These are phyloP conservation scores for Genyomyrus donnyi DNA, from an alignment of 2,113 vertebrate genomes.

Conservation along the genomic window DNA sequence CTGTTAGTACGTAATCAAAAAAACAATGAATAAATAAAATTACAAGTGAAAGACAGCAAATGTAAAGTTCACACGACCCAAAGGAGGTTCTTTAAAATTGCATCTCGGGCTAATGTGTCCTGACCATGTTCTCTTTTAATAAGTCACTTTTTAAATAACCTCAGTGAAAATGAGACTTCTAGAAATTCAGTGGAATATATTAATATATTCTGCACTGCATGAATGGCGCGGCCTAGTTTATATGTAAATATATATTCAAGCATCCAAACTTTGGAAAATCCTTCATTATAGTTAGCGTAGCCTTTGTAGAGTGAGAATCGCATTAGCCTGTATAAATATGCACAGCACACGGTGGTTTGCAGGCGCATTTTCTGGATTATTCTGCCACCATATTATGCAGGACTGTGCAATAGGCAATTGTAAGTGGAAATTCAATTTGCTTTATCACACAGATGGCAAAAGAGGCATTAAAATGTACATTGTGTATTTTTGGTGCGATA, in stretches of 20 bases:
- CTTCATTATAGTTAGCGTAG: neutral
- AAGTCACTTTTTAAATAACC: neutral
- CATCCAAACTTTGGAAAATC: neutral
- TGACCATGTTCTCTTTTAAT: neutral
- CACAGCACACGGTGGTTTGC: neutral
- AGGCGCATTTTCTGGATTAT: neutral
- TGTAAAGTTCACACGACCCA: neutral
- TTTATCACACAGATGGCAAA: slow-evolving; percentile 3
- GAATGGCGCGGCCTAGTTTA: neutral
- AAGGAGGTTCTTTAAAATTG: neutral
- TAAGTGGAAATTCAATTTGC: slow-evolving; percentile 14
- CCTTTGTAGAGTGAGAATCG: neutral
- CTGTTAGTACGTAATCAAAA: neutral
- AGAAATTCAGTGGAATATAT: neutral
- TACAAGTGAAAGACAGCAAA: neutral
- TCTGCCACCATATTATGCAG: neutral
- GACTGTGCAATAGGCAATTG: slow-evolving; percentile 4
- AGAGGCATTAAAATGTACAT: slow-evolving; percentile 14
- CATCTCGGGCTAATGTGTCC: neutral
- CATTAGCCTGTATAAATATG: neutral
- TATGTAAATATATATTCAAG: slow-evolving; percentile 7
- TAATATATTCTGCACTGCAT: neutral
- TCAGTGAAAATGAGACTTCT: neutral
- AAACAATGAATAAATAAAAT: neutral
- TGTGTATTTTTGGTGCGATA: neutral